Evolutionary conservation across 2,888 invertebrate genomes (phyloP), one percentile per base, ranked within the genome.

Genomic region (Meloe dianella): DNA sequence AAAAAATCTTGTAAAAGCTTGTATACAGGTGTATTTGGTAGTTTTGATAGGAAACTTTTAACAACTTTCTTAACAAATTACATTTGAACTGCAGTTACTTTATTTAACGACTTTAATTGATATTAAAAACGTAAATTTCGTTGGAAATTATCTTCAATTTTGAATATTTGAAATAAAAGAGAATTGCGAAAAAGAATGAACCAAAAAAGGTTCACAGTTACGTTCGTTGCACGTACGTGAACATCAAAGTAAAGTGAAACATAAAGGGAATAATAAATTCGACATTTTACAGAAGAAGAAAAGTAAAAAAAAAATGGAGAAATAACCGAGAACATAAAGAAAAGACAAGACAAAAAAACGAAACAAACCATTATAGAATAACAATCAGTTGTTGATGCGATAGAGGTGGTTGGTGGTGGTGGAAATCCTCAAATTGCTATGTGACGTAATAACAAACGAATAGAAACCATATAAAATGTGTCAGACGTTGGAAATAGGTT

Each of bases 221-320:
- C 71, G 67, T 61, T 70, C 72, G 74, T 74, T 71, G 73, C 70
- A 67, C 69, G 71, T 76, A 77, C 77, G 78, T 77, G 75, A 75
- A 79, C 78, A 77, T 80, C 78, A 79, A 79, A 79, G 78, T 73
- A 74, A 76, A 72, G 73, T 67, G 73, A 76, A 73, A 79, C 77
- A 79, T 78, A 81, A 78, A 79, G 75, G 72, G 80, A 80, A 80
- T 81, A 80, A 79, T 80, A 80, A 80, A 81, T 81, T 78, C 68
- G 72, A 71, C 70, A 54, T 54, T 54, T 54, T 54, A 12, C 24
- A 24, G 24, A n/a, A 7, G 41, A 17, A n/a, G 17, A 20, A 22
- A 47, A 51, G 9, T 2, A 22, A 4, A 3, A 9, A 24, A 20
- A 20, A 10, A 24, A 20, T 5, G 51, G 24, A 1, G 14, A 5